Evolutionary conservation across 2,888 invertebrate species (phyloP), one percentile per base, ranked within the genome.

Genomic region (Drosophila colorata): DNA sequence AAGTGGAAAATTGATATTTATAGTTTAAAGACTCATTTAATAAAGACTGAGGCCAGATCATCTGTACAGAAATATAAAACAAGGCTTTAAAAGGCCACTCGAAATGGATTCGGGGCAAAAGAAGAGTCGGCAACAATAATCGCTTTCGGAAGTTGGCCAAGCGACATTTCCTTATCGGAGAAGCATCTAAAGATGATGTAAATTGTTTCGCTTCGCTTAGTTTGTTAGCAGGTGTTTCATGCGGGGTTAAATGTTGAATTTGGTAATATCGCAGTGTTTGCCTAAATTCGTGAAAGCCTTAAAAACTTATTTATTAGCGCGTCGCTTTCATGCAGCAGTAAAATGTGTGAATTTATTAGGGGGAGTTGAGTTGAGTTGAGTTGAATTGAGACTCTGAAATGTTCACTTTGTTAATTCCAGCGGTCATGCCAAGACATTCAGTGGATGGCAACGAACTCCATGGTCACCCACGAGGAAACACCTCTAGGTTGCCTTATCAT

Each of bases 61-160:
- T 28, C 9, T 9, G 28, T 9, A 9, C 28, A 9, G 28, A 28
- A 9, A 28, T 28, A 9, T 28, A 41, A 41, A 44, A 23, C 40
- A 44, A 16, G 20, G 18, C 46, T 49, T 46, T 48, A 74, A 56
- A 51, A 33, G 52, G 52, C n/a, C 41, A 49, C 25, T 40, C 47
- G 20, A 33, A 55, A 41, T 38, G 20, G 41, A 14, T 28, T 52
- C 43, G 43, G 20, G 18, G 5, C 31, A 63, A 57, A 16, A 41
- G 11, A 18, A 7, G 8, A 25, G 25, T 25, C 33, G 1, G 5
- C 13, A 41, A 51, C 14, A 2, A 18, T 68, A 78, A 80, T 76
- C 58, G 69, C 41, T 69, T 80, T 78, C 78, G 88, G 88, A 86
- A 86, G 87, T 84, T 86, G 71, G 65, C 57, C 69, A 82, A 82